These are phyloP conservation scores for Aphodius sticticus DNA, from an alignment of 2,888 invertebrate species.

Conservation along the genomic window DNA sequence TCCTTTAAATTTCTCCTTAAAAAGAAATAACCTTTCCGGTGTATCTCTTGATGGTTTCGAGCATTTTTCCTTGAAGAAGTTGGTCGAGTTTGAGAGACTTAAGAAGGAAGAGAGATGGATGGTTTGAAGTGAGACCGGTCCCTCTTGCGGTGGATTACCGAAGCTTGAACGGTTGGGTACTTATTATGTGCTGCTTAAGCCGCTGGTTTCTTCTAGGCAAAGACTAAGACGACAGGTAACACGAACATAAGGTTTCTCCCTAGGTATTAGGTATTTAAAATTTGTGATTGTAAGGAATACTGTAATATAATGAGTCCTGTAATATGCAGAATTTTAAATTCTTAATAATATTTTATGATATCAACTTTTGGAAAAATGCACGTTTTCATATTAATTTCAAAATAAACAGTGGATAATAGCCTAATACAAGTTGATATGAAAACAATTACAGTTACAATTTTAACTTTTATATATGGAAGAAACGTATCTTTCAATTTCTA, in stretches of 20 bases:
- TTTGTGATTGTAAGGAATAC: not conserved
- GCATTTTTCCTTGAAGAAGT: not conserved
- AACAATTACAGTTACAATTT: too few relatives aligned
- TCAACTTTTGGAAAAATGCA: too few relatives aligned
- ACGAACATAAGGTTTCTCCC: too few relatives aligned
- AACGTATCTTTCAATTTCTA: too few relatives aligned
- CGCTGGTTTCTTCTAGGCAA: not conserved
- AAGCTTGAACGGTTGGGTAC: not conserved
- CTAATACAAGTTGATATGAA: too few relatives aligned
- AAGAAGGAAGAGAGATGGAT: not conserved
- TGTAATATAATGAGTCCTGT: too few relatives aligned
- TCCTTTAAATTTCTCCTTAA: not conserved
- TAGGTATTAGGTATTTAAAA: not conserved
- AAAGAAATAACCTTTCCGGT: not conserved
- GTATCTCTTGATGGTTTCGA: not conserved
- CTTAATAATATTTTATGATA: too few relatives aligned
- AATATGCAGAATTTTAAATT: too few relatives aligned
- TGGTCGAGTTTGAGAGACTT: not conserved
- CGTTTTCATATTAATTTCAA: too few relatives aligned
- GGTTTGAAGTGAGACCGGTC: constrained; percentile 4
- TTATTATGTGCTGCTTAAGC: not conserved
- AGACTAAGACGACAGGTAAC: not conserved
- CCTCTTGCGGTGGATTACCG: not conserved
- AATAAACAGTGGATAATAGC: too few relatives aligned
- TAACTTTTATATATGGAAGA: too few relatives aligned